These are phyloP conservation scores for Corydoras sp. DNA, from an alignment of 2,113 vertebrate species.

Conservation along the genomic window DNA sequence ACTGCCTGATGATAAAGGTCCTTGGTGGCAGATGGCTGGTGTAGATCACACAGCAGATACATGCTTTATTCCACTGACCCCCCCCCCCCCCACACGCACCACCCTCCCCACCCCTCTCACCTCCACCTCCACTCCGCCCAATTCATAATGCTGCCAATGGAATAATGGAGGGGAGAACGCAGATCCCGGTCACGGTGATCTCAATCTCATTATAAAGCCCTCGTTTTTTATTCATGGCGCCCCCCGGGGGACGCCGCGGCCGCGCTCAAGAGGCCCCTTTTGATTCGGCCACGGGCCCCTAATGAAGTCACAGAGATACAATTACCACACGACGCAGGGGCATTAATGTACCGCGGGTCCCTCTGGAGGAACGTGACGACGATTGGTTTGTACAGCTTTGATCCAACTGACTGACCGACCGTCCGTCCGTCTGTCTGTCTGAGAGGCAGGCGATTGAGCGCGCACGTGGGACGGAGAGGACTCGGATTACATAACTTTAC, in stretches of 20 bases:
- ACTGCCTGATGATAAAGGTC: no score
- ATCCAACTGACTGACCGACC: slow-evolving; percentile 73
- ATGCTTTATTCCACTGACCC: no score
- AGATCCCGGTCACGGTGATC: slow-evolving; percentile 81
- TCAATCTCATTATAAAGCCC: slow-evolving; percentile 92
- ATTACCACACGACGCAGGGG: slow-evolving; percentile 73
- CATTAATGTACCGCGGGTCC: slow-evolving; percentile 74
- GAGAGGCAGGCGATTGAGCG: neutral
- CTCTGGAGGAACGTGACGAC: slow-evolving; percentile 68
- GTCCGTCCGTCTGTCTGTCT: slow-evolving; percentile 60
- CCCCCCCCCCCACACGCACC: no score
- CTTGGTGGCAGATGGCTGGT: no score
- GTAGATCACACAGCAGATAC: no score
- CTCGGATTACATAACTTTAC: no score
- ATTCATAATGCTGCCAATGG: slow-evolving; percentile 64
- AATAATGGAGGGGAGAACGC: slow-evolving; percentile 65
- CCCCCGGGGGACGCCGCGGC: slow-evolving; percentile 76
- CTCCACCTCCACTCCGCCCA: slow-evolving; percentile 32
- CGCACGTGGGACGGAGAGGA: slow-evolving; percentile 20
- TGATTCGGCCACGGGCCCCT: slow-evolving; percentile 71
- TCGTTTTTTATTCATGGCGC: slow-evolving; percentile 74
- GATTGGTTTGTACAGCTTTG: slow-evolving; percentile 79
- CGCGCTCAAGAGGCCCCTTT: slow-evolving; percentile 70
- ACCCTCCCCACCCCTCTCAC: no score
- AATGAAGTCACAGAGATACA: slow-evolving; percentile 78